phyloP scores from a whole-genome alignment of 2,113 vertebrate species.

The Gallinago undulata region DNA sequence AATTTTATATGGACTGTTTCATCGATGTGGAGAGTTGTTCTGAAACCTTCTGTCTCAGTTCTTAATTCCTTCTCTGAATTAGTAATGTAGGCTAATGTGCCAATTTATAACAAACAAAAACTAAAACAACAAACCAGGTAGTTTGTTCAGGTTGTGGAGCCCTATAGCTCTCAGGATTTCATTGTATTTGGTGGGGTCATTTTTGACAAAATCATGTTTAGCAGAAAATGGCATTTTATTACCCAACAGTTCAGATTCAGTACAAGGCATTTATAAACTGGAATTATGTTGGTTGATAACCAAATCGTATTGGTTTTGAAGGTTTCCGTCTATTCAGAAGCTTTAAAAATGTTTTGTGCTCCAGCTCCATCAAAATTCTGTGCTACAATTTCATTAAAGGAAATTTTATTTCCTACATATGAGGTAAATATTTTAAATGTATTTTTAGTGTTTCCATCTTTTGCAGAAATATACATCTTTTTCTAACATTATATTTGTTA shows the following conservation, averaged over 20 bases:
- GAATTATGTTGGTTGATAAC: background rate
- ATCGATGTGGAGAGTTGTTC: background rate
- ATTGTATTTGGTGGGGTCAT: background rate
- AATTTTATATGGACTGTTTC: background rate
- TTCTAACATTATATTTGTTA: background rate
- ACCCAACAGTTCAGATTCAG: background rate
- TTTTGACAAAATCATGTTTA: background rate
- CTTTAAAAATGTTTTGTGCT: constrained; percentile 77
- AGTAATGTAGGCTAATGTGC: background rate
- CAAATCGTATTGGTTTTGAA: constrained; percentile 52
- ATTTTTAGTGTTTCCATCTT: background rate
- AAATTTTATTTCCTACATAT: constrained; percentile 75
- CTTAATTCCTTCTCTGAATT: background rate
- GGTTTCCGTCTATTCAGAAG: constrained; percentile 65
- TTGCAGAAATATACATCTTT: background rate
- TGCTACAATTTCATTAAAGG: constrained; percentile 69
- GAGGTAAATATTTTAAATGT: constrained; percentile 67
- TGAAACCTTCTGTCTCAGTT: background rate
- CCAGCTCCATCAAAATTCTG: constrained; percentile 76
- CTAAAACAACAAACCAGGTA: background rate
- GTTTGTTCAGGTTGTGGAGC: background rate
- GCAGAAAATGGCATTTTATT: background rate
- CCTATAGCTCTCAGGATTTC: background rate
- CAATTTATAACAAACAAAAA: background rate
- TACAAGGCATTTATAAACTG: background rate